Evolutionary conservation across 2,113 vertebrate species (phyloP).

Genomic region (Saccopteryx leptura): DNA sequence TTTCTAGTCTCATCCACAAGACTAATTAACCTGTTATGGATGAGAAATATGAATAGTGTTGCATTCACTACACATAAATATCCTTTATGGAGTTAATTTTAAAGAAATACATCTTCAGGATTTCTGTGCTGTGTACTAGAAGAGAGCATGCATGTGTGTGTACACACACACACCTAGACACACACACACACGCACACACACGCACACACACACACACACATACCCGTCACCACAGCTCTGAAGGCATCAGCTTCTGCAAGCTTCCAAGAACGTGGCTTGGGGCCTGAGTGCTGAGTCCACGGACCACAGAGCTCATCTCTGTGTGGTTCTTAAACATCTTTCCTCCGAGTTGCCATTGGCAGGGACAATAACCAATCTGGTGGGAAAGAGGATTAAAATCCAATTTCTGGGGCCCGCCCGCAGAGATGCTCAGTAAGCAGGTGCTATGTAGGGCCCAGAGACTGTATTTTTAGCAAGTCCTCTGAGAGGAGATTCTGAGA

Average conservation of each 20-base stretch:
- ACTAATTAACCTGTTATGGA: neutral
- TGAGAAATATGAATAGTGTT: neutral
- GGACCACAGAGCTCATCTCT: neutral
- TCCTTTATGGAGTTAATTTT: conserved; percentile 28
- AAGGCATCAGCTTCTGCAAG: neutral
- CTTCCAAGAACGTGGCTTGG: neutral
- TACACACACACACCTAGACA: rapidly evolving
- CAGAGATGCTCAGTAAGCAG: neutral
- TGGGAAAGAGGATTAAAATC: neutral
- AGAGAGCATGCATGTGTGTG: rapidly evolving
- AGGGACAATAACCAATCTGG: neutral
- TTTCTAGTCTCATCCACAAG: neutral
- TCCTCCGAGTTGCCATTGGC: neutral
- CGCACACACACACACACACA: rapidly evolving
- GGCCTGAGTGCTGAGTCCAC: neutral
- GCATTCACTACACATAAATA: neutral
- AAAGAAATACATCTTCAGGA: neutral
- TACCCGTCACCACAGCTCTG: neutral
- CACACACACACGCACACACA: neutral
- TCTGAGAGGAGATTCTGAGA: neutral
- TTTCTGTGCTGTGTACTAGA: neutral
- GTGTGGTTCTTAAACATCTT: neutral
- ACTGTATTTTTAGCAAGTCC: neutral
- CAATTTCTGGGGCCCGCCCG: neutral
- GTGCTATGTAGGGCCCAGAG: neutral